A percentile compares a stretch with the other conserved stretches of the same genome.
Conservation (phyloP, 2,113 vertebrate species). For the Rhynchopsitta pachyrhyncha region DNA sequence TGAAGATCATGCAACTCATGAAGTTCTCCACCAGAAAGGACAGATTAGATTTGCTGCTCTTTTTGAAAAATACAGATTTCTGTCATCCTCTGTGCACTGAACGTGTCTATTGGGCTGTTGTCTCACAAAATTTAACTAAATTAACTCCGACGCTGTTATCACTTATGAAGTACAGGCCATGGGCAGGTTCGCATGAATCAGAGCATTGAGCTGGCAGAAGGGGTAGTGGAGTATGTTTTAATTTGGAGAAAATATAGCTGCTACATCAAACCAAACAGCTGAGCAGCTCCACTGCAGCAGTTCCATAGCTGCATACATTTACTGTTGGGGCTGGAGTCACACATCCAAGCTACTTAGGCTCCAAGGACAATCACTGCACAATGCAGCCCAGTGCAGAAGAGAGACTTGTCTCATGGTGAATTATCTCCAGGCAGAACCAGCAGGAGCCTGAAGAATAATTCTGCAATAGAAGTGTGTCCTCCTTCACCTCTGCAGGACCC, state of each 20-base stretch:
- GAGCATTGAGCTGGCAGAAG: not conserved
- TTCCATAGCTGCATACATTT: not conserved
- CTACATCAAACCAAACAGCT: not conserved
- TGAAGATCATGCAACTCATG: not conserved
- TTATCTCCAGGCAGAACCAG: not conserved
- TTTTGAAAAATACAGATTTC: not conserved
- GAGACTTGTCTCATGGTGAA: conserved; percentile 3
- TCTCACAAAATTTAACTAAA: not conserved
- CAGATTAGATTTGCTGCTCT: not conserved
- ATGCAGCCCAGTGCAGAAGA: not conserved
- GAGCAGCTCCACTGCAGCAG: not conserved
- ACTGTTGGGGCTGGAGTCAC: not conserved
- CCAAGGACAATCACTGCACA: not conserved
- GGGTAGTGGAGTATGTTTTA: not conserved
- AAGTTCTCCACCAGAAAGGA: not conserved
- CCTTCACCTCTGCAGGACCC: not conserved
- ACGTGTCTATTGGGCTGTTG: not conserved
- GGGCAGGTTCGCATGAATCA: not conserved
- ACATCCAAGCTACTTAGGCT: not conserved
- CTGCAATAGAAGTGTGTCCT: not conserved
- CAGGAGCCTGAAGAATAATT: not conserved
- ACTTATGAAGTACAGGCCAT: not conserved
- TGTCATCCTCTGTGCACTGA: not conserved
- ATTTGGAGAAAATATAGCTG: not conserved
- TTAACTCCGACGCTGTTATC: not conserved